These are phyloP conservation scores for Syritta pipiens DNA, from an alignment of 2,888 invertebrate species.

Conservation along the genomic window DNA sequence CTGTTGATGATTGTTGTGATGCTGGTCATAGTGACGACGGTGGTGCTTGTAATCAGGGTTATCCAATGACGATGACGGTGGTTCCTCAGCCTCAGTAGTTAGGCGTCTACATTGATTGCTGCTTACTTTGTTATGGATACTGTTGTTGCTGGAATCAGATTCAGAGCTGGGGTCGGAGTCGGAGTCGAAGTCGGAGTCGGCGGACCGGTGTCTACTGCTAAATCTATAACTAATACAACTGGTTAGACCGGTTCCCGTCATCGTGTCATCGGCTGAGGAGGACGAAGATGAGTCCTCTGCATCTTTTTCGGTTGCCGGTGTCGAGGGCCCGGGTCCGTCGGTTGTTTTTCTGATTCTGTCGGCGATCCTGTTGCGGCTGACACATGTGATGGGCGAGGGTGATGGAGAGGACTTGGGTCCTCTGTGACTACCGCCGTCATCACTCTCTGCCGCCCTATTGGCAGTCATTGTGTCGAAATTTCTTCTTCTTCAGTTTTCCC, in stretches of 20 bases:
- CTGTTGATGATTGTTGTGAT: conserved; percentile 65
- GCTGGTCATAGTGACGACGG: conserved; percentile 68
- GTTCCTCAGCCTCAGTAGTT: conserved; percentile 58
- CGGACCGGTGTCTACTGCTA: conserved; percentile 57
- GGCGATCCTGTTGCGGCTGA: conserved; percentile 60
- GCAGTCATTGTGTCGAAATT: conserved; percentile 70
- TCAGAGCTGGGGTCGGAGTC: conserved; percentile 31
- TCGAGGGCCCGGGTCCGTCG: conserved; percentile 25
- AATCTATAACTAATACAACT: conserved; percentile 65
- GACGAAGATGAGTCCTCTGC: conserved; percentile 8
- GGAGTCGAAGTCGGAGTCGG: conserved; percentile 17
- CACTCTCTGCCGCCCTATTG: conserved; percentile 69
- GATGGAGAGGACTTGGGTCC: conserved; percentile 33
- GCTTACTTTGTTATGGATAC: conserved; percentile 27
- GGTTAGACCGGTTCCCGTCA: conserved; percentile 44
- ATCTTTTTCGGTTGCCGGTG: conserved; percentile 14
- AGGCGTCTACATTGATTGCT: conserved; percentile 60
- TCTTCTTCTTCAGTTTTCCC: conserved; percentile 59
- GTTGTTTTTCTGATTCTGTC: conserved; percentile 54
- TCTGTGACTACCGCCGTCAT: conserved; percentile 59
- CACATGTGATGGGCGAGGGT: conserved; percentile 25
- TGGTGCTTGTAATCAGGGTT: conserved; percentile 67
- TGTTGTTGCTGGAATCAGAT: conserved; percentile 33
- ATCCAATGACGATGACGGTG: conserved; percentile 51
- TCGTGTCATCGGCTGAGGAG: conserved; percentile 30